These are phyloP conservation scores for Micromussa lordhowensis DNA, from an alignment of 92 coral and sea anemone species.

Conservation along the genomic window DNA sequence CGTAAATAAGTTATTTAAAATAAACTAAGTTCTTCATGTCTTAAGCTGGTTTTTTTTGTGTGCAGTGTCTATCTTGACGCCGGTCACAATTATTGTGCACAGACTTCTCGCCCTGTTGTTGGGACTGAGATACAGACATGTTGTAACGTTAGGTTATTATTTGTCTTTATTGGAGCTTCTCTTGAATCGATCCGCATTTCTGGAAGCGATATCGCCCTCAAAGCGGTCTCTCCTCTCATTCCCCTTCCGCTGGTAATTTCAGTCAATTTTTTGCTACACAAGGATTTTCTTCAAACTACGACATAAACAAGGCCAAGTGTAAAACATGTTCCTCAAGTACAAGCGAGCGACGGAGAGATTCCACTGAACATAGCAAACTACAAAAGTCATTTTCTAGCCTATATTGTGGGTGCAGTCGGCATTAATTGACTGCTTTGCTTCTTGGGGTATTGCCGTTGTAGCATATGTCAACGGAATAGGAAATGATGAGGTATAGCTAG, in stretches of 20 bases:
- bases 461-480: too few relatives aligned
- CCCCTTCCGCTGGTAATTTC: too few relatives aligned
- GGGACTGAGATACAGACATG: slow-evolving; percentile 2
- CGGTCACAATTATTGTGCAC: not conserved
- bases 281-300: not conserved
- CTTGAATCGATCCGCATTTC: not conserved
- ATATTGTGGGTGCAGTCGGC: too few relatives aligned
- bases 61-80: not conserved
- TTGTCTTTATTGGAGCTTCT: too few relatives aligned
- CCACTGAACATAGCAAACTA: not conserved
- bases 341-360: not conserved
- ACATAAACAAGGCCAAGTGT: not conserved
- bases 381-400: too few relatives aligned
- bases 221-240: not conserved
- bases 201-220: not conserved
- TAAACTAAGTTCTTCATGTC: too few relatives aligned
- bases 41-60: not conserved
- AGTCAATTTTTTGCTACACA: too few relatives aligned
- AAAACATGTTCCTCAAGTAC: not conserved
- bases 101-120: slow-evolving; percentile 16
- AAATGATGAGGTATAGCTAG: too few relatives aligned
- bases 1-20: too few relatives aligned
- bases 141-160: too few relatives aligned
- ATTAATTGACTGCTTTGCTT: too few relatives aligned
- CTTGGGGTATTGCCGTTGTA: too few relatives aligned